Percentiles rank a stretch among this genome's conserved stretches.
Conservation (phyloP, 2,113 vertebrate species). For the Varanus komodoensis region DNA sequence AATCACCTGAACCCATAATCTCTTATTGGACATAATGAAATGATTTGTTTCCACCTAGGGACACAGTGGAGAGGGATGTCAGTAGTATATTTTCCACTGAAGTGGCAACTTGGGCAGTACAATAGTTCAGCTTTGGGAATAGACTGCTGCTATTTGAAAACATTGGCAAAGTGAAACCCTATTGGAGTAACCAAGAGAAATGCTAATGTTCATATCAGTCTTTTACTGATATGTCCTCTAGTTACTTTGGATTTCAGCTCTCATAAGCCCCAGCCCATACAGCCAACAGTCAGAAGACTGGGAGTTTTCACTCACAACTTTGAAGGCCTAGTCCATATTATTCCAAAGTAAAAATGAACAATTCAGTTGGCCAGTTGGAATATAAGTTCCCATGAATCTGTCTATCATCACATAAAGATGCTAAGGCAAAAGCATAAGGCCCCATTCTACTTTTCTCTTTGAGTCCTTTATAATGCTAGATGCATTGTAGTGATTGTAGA, state of each 20-base stretch:
- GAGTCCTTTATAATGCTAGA: not conserved
- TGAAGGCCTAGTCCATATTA: not conserved
- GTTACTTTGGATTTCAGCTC: too few relatives aligned
- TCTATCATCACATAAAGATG: not conserved
- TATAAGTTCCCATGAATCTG: not conserved
- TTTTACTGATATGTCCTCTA: too few relatives aligned
- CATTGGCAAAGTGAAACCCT: not conserved
- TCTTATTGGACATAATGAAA: not conserved
- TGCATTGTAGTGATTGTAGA: not conserved
- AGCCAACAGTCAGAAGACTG: too few relatives aligned
- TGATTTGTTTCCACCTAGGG: not conserved
- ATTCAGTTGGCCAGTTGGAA: not conserved
- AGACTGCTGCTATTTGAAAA: not conserved
- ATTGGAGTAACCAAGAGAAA: not conserved
- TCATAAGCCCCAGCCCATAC: too few relatives aligned
- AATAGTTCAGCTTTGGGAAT: not conserved
- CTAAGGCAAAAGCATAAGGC: not conserved
- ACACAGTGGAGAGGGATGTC: not conserved
- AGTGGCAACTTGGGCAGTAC: not conserved
- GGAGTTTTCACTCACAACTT: too few relatives aligned
- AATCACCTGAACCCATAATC: not conserved
- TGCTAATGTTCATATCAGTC: not conserved
- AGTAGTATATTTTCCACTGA: not conserved
- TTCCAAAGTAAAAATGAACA: not conserved
- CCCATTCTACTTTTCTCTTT: not conserved